Evolutionary conservation across 2,797 vertebrate genomes (phyloP).

Genomic region (Cichlasoma orientale): DNA sequence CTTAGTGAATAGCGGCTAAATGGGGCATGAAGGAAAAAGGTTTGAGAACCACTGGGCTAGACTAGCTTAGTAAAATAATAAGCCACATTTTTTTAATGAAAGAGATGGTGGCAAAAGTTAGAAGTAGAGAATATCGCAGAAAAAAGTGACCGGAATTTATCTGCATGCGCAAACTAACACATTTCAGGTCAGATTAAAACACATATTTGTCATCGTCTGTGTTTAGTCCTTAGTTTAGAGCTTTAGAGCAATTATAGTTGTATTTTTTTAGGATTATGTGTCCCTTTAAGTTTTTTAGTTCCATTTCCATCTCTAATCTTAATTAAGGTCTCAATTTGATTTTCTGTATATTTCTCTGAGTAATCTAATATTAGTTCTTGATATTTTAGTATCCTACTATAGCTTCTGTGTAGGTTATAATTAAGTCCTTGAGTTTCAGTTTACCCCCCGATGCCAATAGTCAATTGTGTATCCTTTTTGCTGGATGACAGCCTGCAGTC

Average conservation of each 20-base stretch:
- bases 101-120: neutral
- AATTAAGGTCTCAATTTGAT: neutral
- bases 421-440: neutral
- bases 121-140: neutral
- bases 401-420: neutral
- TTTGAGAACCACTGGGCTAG: too few species aligned
- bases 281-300: neutral
- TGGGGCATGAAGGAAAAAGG: too few species aligned
- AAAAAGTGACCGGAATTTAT: neutral
- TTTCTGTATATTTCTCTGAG: neutral
- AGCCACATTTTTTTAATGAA: neutral
- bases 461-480: too few species aligned
- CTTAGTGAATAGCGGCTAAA: too few species aligned
- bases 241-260: neutral
- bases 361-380: neutral
- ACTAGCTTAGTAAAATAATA: neutral
- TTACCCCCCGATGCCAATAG: too few species aligned
- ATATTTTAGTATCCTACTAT: neutral
- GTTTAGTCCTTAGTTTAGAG: neutral
- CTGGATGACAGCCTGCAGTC: too few species aligned
- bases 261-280: neutral
- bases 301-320: neutral
- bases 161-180: neutral
- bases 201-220: neutral
- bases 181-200: neutral